Base-by-base conservation (phyloP, 2,113 vertebrate species). In the Tychaedon coryphoeus region DNA sequence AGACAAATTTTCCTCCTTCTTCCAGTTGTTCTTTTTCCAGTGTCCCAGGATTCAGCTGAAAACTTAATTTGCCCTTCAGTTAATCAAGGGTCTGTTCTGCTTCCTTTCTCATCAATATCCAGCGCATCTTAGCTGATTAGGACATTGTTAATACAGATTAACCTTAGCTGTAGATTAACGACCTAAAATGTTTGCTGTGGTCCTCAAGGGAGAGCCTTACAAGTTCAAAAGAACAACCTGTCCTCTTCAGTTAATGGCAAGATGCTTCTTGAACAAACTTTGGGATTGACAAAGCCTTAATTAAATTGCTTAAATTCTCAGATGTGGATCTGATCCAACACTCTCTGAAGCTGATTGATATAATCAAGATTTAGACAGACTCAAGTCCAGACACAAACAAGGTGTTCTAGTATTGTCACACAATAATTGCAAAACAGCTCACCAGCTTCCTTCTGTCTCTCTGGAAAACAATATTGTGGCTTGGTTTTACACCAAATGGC, bases 121-220 rank as follows among this genome's bases (percentile, higher is more conserved):
- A 1, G 70, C 40, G 12, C 93, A 94, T 88, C 4, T 69, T 93
- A 56, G 81, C 75, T 90, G 57, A 95, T 96, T 85, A 95, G 82
- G 78, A 96, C 75, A 96, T 92, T 88, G 73, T 97, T 97, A 95
- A 88, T 97, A 82, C 65, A 90, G 90, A 93, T 97, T 97, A 97
- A 96, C 97, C 25, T 87, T 87, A 89, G 75, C 61, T 75, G 53
- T 71, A 78, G 26, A 81, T 95, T 92, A 89, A 78, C 69, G 57
- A 71, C 48, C 34, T 86, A 71, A 86, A 86, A 65, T 80, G 61
- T 72, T 89, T 94, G 40, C 67, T 86, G 10, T 84, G 26, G 24
- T 88, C 33, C 60, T 90, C 29, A 20, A 90, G 83, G 67, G 69
- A 64, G 58, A 89, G 25, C n/a, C 34, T 78, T 71, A 36, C 19